These are phyloP conservation scores for Iselma pallidipennis DNA, from an alignment of 2,888 invertebrate species.

Conservation along the genomic window DNA sequence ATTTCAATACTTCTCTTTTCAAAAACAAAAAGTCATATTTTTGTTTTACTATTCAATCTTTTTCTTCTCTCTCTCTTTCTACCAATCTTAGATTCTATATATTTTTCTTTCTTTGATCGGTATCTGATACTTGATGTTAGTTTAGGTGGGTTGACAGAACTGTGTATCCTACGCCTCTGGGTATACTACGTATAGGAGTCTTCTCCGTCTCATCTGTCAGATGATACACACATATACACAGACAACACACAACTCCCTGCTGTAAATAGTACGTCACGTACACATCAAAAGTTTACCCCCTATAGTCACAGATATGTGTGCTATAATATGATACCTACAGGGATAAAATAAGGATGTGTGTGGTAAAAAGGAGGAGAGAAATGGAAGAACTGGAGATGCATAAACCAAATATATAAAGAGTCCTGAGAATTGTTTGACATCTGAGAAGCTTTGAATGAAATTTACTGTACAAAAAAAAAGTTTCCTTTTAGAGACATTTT, in stretches of 20 bases:
- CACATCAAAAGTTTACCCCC: conserved; percentile 35
- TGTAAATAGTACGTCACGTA: conserved; percentile 38
- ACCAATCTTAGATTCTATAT: no score
- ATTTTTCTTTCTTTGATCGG: background rate
- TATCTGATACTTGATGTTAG: background rate
- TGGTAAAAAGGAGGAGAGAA: background rate
- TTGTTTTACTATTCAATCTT: background rate
- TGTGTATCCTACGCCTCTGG: background rate
- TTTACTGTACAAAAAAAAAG: no score
- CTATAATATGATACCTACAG: conserved; percentile 27
- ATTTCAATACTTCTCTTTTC: no score
- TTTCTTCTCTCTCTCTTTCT: background rate
- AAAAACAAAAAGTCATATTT: no score
- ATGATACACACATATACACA: conserved; percentile 15
- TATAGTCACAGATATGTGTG: conserved; percentile 30
- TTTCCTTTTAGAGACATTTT: no score
- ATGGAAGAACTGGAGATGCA: background rate
- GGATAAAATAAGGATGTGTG: conserved; percentile 7
- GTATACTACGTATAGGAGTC: background rate
- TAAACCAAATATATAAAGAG: background rate
- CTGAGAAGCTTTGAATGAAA: no score
- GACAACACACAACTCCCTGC: conserved; percentile 24
- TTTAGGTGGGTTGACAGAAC: background rate
- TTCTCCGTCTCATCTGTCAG: conserved; percentile 7
- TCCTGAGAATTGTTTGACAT: background rate